Percentiles rank a stretch among this genome's conserved stretches.
These are phyloP conservation scores for Vidua chalybeata DNA, from an alignment of 2,113 vertebrate genomes.

Conservation along the genomic window DNA sequence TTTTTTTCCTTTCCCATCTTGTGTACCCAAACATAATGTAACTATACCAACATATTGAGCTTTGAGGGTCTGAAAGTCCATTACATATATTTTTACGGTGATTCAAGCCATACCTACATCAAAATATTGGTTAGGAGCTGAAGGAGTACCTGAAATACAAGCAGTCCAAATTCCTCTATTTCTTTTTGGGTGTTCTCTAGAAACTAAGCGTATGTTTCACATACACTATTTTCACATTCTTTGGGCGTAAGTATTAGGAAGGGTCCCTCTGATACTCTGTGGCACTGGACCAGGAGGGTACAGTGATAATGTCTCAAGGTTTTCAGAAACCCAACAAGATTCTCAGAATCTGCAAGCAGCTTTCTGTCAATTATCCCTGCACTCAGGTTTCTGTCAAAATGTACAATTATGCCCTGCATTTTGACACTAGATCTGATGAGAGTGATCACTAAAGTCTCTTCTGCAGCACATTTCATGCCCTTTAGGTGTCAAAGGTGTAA, in stretches of 20 bases:
- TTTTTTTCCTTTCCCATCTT: neutral
- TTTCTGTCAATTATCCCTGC: neutral
- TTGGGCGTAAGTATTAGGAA: neutral
- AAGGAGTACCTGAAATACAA: neutral
- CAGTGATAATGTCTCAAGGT: neutral
- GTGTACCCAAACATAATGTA: neutral
- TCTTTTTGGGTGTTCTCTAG: neutral
- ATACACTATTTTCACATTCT: neutral
- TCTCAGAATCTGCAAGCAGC: neutral
- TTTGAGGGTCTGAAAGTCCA: neutral
- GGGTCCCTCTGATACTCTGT: rapidly evolving
- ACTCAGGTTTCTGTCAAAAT: neutral
- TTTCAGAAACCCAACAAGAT: neutral
- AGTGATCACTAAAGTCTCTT: neutral
- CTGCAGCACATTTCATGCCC: too few species aligned
- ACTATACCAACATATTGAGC: neutral
- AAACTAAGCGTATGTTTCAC: neutral
- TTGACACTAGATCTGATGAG: neutral
- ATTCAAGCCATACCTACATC: neutral
- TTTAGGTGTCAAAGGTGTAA: neutral
- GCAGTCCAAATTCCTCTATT: neutral
- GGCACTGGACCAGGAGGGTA: neutral
- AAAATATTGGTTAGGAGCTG: neutral
- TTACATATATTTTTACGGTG: neutral
- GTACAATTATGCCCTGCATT: neutral